A percentile compares a stretch with the other conserved stretches of the same genome.
Conservation (phyloP, 2,888 invertebrate species). For the Cosmorhoe ocellata region DNA sequence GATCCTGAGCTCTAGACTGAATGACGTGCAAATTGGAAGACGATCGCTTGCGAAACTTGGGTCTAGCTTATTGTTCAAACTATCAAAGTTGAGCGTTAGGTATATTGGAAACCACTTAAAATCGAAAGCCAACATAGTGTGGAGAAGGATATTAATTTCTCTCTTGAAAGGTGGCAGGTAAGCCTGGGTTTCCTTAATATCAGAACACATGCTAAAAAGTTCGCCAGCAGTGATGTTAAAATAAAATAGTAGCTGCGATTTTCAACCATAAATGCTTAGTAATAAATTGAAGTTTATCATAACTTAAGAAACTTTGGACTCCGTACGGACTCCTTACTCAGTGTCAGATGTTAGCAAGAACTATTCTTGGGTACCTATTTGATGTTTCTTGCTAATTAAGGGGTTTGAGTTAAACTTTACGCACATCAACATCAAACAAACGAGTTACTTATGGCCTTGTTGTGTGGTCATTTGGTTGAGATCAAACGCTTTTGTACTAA, state of each 20-base stretch:
- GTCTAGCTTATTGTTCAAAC: slow-evolving; percentile 4
- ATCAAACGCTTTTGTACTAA: slow-evolving; percentile 11
- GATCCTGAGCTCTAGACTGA: slow-evolving; percentile 20
- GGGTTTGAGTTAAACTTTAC: slow-evolving; percentile 23
- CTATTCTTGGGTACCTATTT: slow-evolving; percentile 22
- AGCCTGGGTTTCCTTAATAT: not conserved
- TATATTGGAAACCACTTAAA: slow-evolving; percentile 12
- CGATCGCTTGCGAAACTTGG: slow-evolving; percentile 20
- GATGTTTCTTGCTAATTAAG: slow-evolving; percentile 34
- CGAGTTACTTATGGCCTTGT: slow-evolving; percentile 11
- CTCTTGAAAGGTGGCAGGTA: not conserved
- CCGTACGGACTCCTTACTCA: not conserved
- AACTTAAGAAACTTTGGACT: not conserved
- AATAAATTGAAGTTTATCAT: too few species aligned
- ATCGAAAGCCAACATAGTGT: slow-evolving; percentile 4
- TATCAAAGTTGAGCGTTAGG: slow-evolving; percentile 8
- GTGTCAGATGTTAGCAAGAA: slow-evolving; percentile 12
- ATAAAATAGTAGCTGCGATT: not conserved
- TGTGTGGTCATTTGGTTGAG: slow-evolving; percentile 15
- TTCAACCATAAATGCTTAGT: too few species aligned
- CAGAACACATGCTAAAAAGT: too few species aligned
- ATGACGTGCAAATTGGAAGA: slow-evolving; percentile 27
- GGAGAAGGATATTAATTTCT: not conserved
- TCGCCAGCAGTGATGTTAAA: too few species aligned
- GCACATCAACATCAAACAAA: slow-evolving; percentile 12